Percentiles rank a stretch among this genome's conserved stretches.
phyloP scores from a whole-genome alignment of 2,113 vertebrate genomes.

The Peromyscus polionotus region DNA sequence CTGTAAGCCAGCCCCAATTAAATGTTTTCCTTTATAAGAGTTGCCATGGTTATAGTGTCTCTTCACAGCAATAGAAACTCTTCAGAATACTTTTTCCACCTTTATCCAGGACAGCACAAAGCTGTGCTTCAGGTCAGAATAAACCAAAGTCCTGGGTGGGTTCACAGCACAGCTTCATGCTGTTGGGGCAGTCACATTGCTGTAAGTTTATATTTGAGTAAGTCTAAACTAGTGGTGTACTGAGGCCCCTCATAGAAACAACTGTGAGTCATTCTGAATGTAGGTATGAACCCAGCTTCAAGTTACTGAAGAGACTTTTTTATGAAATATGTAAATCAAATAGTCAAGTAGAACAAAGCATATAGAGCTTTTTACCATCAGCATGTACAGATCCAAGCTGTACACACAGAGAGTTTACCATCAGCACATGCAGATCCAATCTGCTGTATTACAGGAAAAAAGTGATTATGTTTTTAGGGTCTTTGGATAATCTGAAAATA shows the following conservation, averaged over 20 bases:
- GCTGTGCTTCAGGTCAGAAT: neutral
- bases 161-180: neutral
- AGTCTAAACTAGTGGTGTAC: neutral
- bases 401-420: neutral
- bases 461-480: neutral
- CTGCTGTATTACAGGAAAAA: neutral
- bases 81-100: neutral
- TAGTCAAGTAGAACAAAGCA: neutral
- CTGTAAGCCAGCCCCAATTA: neutral
- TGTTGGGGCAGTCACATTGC: neutral
- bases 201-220: neutral
- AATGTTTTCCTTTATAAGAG: neutral
- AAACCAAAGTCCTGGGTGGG: neutral
- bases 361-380: neutral
- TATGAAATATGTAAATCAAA: neutral
- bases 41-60: neutral
- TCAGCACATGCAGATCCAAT: neutral
- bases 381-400: neutral
- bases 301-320: neutral
- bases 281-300: neutral
- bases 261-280: neutral
- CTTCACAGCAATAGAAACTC: neutral
- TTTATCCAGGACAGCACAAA: neutral
- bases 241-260: neutral
- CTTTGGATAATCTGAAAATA: neutral